phyloP scores from a whole-genome alignment of 2,113 vertebrate genomes.

The Fregata magnificens region DNA sequence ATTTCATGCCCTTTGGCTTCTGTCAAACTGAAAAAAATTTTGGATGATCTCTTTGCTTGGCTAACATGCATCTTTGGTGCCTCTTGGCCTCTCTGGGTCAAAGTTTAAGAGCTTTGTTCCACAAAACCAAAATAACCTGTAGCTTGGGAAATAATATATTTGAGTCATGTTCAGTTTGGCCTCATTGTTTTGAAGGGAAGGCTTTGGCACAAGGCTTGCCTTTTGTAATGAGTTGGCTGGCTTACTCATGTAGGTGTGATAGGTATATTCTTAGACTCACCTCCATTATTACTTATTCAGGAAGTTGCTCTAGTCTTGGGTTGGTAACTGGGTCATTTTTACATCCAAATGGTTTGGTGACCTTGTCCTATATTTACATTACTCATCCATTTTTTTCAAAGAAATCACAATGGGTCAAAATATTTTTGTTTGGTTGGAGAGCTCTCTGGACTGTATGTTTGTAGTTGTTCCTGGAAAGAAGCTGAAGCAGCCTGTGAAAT shows the following conservation, averaged over 20 bases:
- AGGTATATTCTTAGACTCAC: constrained; percentile 67
- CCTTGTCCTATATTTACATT: neutral
- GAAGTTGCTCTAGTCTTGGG: neutral
- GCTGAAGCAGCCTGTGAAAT: neutral
- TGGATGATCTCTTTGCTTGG: neutral
- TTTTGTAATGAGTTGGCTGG: constrained; percentile 34
- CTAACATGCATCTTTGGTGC: accelerated
- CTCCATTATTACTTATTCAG: constrained; percentile 51
- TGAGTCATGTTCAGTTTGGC: constrained; percentile 61
- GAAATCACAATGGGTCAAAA: neutral
- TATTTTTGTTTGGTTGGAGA: neutral
- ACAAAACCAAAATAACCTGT: constrained; percentile 32
- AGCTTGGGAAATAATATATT: constrained; percentile 49
- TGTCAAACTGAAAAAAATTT: neutral
- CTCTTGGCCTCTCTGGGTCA: neutral
- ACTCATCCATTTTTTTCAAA: neutral
- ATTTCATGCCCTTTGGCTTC: neutral
- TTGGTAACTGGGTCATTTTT: constrained; percentile 60
- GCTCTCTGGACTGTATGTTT: neutral
- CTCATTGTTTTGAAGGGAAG: constrained; percentile 58
- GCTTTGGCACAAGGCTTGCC: constrained; percentile 47
- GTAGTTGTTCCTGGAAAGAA: neutral
- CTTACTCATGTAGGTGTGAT: constrained; percentile 71
- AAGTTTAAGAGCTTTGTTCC: constrained; percentile 15
- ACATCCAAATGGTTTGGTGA: neutral